A percentile compares a stretch with the other conserved stretches of the same genome.
These are phyloP conservation scores for Meloidogyne hapla DNA, from an alignment of 1,140 invertebrate genomes.

Conservation along the genomic window DNA sequence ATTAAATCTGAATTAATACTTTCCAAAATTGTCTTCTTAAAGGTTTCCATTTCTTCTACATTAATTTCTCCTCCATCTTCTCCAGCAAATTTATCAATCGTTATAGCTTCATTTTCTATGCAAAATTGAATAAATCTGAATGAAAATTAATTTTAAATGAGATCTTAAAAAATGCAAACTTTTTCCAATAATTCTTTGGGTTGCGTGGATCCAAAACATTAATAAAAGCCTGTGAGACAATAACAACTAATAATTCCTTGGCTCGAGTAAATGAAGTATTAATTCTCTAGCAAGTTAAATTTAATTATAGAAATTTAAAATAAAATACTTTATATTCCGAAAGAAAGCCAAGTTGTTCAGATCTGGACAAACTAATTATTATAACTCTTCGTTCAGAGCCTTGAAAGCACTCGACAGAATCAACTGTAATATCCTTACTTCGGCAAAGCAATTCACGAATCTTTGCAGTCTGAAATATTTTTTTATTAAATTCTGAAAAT, in stretches of 20 bases:
- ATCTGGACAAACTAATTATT: slow-evolving; percentile 37
- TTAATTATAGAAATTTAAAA: background rate
- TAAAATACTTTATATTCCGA: slow-evolving; percentile 25
- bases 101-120: slow-evolving; percentile 19
- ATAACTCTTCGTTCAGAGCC: slow-evolving; percentile 43
- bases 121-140: slow-evolving; percentile 19
- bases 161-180: background rate
- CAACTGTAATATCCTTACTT: slow-evolving; percentile 34
- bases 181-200: slow-evolving; percentile 14
- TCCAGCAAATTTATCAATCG: slow-evolving; percentile 14
- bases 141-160: background rate
- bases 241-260: slow-evolving; percentile 40
- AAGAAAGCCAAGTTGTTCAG: slow-evolving; percentile 33
- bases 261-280: slow-evolving; percentile 41
- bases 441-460: slow-evolving; percentile 17
- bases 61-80: background rate
- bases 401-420: slow-evolving; percentile 42
- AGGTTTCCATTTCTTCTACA: background rate
- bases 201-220: slow-evolving; percentile 7
- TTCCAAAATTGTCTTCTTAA: slow-evolving; percentile 1
- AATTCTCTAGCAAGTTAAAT: slow-evolving; percentile 33
- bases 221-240: slow-evolving; percentile 27
- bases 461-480: slow-evolving; percentile 14
- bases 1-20: background rate
- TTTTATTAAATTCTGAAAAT: background rate